phyloP scores from a whole-genome alignment of 2,888 invertebrate genomes.

The Ommatoiulus sabulosus region DNA sequence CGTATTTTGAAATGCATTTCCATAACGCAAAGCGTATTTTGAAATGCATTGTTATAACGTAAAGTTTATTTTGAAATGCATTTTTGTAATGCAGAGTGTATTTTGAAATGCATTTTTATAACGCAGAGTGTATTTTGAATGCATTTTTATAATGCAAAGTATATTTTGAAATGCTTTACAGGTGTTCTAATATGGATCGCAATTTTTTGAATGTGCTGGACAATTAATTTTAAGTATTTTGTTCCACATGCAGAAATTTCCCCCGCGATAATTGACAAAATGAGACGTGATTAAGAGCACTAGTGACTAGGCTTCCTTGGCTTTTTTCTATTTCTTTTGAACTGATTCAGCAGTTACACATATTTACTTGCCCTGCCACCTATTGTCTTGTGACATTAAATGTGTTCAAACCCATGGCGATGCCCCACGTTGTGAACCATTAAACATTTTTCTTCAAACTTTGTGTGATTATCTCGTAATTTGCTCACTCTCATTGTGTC shows the following conservation, averaged over 20 bases:
- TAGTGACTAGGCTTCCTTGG: not conserved
- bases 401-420: not conserved
- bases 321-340: not conserved
- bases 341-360: not conserved
- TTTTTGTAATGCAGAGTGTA: too few species aligned
- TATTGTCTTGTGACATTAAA: not conserved
- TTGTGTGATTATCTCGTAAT: not conserved
- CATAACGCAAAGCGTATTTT: too few species aligned
- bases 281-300: not conserved
- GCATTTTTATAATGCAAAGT: too few species aligned
- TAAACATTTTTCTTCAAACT: not conserved
- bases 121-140: too few species aligned
- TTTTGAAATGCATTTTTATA: too few species aligned
- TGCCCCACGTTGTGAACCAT: constrained; percentile 26
- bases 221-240: not conserved
- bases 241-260: not conserved
- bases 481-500: constrained; percentile 13
- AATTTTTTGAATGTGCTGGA: not conserved
- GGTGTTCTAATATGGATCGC: too few species aligned
- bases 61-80: too few species aligned
- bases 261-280: not conserved
- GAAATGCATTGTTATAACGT: too few species aligned
- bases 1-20: too few species aligned
- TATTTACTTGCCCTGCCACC: not conserved
- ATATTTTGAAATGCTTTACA: too few species aligned